Base-by-base conservation (phyloP, 1,140 invertebrate genomes). In the Zaprionus vittiger region DNA sequence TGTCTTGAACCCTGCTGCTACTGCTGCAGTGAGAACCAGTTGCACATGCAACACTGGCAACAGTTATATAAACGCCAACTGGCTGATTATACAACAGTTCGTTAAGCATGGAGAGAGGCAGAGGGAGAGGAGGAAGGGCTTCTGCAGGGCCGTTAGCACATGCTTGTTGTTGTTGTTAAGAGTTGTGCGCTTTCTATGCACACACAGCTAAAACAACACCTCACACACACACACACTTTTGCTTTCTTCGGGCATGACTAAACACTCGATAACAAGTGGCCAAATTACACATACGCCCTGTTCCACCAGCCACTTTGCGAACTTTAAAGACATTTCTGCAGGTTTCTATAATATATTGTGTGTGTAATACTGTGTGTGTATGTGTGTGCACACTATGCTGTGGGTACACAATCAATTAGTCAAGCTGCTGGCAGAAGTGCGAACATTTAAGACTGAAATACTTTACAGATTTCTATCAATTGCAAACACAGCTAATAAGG, bases 181-280 rank as follows among this genome's bases (percentile, higher is more conserved):
- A 62, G 65, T 31, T 59, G 67, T 55, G 31, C 84, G 84, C 83
- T 87, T 86, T 86, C 83, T 89, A 80, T 57, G 37, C 17, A 41
- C 57, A 60, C 56, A 63, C 26, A 34, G 12, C 47, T 52, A 14
- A 52, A 52, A 52, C 47, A 52, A 52, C 47, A 41, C 38, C 24
- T 17, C 41, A 57, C 65, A 49, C 17, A 47, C 26, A 66, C 81
- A 62, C 56, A 77, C 54, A 83, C 84, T 89, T 90, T 89, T 89
- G 84, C 84, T 89, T 89, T 89, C 62, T 84, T 84, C 67, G 47
- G 83, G 83, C 83, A 89, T 84, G 85, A 77, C 79, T 89, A 87
- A 86, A 86, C 71, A 73, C 57, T 28, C 44, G 31, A 62, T 74
- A 74, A 63, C 56, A 72, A 67, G 57, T 69, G 17, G 38, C 17